Conservation (phyloP, 2,113 vertebrate genomes). For the Tenrec ecaudatus region DNA sequence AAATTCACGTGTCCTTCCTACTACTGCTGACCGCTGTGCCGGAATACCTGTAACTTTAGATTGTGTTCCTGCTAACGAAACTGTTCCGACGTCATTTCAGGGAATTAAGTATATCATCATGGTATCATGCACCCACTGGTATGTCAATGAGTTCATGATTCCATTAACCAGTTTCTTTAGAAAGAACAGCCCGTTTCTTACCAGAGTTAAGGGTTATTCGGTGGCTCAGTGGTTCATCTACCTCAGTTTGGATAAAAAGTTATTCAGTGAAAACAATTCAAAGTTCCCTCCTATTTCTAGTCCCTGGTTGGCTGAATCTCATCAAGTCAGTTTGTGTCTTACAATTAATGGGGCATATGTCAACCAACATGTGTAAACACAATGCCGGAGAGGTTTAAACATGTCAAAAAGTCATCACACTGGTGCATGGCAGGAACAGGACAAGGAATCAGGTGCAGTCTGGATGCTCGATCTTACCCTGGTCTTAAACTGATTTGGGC, state of each 20-base stretch:
- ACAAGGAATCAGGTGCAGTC: background rate
- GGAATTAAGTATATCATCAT: constrained; percentile 4
- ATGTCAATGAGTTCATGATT: background rate
- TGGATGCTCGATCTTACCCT: background rate
- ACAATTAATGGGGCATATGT: background rate
- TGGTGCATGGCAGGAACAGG: background rate
- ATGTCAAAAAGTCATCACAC: background rate
- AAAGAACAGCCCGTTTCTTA: background rate
- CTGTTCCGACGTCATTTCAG: background rate
- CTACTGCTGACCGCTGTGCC: background rate
- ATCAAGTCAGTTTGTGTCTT: background rate
- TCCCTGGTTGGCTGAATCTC: background rate
- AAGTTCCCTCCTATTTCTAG: background rate
- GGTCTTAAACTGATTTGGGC: background rate
- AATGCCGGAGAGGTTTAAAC: background rate
- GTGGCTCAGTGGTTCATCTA: background rate
- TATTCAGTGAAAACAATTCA: background rate
- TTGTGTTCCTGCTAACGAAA: constrained; percentile 4
- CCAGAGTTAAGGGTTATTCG: background rate
- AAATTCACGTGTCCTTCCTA: background rate
- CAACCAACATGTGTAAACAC: background rate
- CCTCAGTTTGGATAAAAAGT: constrained; percentile 16
- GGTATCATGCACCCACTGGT: background rate
- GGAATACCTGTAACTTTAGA: constrained; percentile 51
- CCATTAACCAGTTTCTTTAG: constrained; percentile 26